These are phyloP conservation scores for Brachypteracias leptosomus DNA, from an alignment of 2,113 vertebrate genomes.

Conservation along the genomic window DNA sequence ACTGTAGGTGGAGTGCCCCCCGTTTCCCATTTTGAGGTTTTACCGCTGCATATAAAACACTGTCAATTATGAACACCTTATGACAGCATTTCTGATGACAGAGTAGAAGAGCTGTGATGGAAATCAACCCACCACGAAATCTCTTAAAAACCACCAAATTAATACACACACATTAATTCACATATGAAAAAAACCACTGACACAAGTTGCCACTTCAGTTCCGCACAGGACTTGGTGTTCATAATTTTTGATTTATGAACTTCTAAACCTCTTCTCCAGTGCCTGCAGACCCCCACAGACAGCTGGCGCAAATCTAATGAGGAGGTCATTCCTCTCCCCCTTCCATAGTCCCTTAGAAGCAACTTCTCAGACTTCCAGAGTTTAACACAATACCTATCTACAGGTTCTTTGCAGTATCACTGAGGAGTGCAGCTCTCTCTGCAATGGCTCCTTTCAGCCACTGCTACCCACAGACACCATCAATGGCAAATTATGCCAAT, in stretches of 20 bases:
- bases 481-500: not conserved
- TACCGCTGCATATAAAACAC: not conserved
- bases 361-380: not conserved
- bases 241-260: not conserved
- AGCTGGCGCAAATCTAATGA: not conserved
- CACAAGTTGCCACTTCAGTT: not conserved
- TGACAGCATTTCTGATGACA: not conserved
- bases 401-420: not conserved
- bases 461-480: not conserved
- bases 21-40: not conserved
- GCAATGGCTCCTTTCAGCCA: not conserved
- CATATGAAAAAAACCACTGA: not conserved
- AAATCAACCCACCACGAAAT: not conserved
- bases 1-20: not conserved
- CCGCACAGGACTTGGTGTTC: fast-evolving
- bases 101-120: not conserved
- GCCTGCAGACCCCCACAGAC: not conserved
- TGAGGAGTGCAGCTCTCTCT: not conserved
- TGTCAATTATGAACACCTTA: not conserved
- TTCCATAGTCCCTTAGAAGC: not conserved
- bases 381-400: not conserved
- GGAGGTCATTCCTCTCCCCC: not conserved
- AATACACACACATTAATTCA: not conserved
- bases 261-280: not conserved
- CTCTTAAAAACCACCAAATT: not conserved